A percentile compares a stretch with the other conserved stretches of the same genome.
Evolutionary conservation across 2,888 invertebrate genomes (phyloP).

Genomic region (Drosophila quinaria): DNA sequence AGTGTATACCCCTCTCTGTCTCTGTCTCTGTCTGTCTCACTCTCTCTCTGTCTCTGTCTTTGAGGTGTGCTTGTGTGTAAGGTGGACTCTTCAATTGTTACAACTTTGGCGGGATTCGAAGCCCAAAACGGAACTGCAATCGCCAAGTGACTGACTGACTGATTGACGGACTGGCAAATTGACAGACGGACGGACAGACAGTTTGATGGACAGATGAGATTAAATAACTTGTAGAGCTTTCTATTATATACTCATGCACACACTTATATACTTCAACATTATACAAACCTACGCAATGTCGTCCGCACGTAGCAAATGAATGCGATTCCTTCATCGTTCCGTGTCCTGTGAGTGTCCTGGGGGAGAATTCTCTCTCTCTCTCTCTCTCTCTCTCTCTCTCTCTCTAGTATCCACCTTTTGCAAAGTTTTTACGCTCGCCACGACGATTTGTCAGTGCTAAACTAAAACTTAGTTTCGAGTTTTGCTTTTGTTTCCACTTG

Average conservation of each 20-base stretch:
- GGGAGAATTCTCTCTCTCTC: background rate
- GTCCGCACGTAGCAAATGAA: constrained; percentile 53
- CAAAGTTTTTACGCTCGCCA: constrained; percentile 46
- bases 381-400: background rate
- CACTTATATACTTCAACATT: constrained; percentile 15
- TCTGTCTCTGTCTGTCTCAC: no score
- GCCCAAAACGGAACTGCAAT: constrained; percentile 51
- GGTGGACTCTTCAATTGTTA: constrained; percentile 53
- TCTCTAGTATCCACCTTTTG: constrained; percentile 30
- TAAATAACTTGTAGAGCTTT: constrained; percentile 85
- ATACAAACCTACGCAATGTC: constrained; percentile 17
- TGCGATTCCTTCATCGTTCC: constrained; percentile 34
- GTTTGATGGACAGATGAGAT: constrained; percentile 86
- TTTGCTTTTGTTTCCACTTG: constrained; percentile 53
- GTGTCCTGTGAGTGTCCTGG: constrained; percentile 14
- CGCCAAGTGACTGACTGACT: constrained; percentile 37
- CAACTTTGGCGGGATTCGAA: constrained; percentile 37
- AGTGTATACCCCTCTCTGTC: constrained; percentile 1
- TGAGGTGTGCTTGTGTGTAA: constrained; percentile 20
- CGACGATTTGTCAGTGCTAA: constrained; percentile 63
- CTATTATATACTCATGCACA: constrained; percentile 55
- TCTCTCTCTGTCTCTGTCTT: background rate
- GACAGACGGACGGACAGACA: constrained; percentile 86
- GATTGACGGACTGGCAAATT: constrained; percentile 84
- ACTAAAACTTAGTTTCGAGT: constrained; percentile 50